Conservation (phyloP, 2,797 vertebrate genomes). For the Thalassophryne amazonica region DNA sequence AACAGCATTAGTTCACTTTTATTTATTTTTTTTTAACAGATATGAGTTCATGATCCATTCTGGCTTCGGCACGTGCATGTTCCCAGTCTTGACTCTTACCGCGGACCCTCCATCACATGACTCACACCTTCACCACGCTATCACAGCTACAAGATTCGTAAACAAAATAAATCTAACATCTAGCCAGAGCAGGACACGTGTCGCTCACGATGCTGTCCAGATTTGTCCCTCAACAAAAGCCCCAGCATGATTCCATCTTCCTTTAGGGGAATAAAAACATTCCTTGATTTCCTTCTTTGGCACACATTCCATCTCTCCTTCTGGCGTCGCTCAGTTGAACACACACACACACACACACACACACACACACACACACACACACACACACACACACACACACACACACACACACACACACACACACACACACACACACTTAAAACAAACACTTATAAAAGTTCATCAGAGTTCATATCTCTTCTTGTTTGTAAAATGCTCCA, state of each 20-base stretch:
- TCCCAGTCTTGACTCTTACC: conserved; percentile 77
- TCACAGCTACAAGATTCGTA: conserved; percentile 78
- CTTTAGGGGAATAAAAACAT: conserved; percentile 55
- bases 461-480: conserved; percentile 42
- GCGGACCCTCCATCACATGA: conserved; percentile 86
- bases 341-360: conserved; percentile 27
- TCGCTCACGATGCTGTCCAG: conserved; percentile 39
- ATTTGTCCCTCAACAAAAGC: conserved; percentile 39
- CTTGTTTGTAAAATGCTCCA: conserved; percentile 3
- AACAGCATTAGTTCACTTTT: conserved; percentile 85
- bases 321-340: conserved; percentile 57
- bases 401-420: conserved; percentile 61
- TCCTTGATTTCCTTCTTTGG: conserved; percentile 84
- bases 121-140: conserved; percentile 87
- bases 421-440: conserved; percentile 48
- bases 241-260: conserved; percentile 79
- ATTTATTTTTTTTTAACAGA: conserved; percentile 84
- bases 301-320: conserved; percentile 83
- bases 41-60: conserved; percentile 82
- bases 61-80: conserved; percentile 82
- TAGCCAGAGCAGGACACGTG: conserved; percentile 78
- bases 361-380: conserved; percentile 32
- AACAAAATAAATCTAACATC: conserved; percentile 85
- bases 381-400: conserved; percentile 32
- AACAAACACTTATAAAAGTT: conserved; percentile 68